A percentile compares a stretch with the other conserved stretches of the same genome.
These are phyloP conservation scores for Nothocercus julius DNA, from an alignment of 2,113 vertebrate genomes.

Conservation along the genomic window DNA sequence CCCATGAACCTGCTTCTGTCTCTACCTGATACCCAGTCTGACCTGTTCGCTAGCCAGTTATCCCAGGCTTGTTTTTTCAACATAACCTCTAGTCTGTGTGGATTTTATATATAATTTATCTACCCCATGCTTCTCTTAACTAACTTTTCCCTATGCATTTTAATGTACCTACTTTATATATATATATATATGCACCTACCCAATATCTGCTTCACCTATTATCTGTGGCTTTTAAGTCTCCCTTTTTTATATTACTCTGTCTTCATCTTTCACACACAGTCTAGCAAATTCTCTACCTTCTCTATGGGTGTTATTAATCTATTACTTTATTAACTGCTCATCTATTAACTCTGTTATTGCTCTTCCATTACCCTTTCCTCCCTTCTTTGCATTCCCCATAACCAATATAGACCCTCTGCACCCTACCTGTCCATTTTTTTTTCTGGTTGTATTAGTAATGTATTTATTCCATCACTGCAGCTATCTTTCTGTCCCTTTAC, in stretches of 20 bases:
- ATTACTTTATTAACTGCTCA: not conserved
- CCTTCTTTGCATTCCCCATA: not conserved
- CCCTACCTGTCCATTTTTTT: not conserved
- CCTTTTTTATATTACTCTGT: not conserved
- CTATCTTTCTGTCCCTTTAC: not conserved
- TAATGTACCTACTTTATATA: not conserved
- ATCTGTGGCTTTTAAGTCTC: not conserved
- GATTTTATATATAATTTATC: not conserved
- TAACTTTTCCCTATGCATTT: not conserved
- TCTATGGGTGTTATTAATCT: not conserved
- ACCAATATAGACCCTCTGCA: not conserved
- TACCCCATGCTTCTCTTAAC: not conserved
- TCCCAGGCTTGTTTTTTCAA: slow-evolving; percentile 28
- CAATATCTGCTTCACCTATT: not conserved
- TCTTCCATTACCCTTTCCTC: not conserved
- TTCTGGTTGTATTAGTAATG: not conserved
- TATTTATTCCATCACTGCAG: not conserved
- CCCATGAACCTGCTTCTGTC: slow-evolving; percentile 42
- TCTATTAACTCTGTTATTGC: slow-evolving; percentile 6
- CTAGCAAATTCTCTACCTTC: not conserved
- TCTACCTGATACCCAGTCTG: slow-evolving; percentile 26
- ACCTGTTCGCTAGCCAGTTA: slow-evolving; percentile 31
- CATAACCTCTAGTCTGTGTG: slow-evolving; percentile 7
- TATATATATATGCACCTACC: not conserved
- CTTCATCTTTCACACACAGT: not conserved